Percentiles rank a stretch among this genome's conserved stretches.
Evolutionary conservation across 2,888 invertebrate genomes (phyloP).

Genomic region (Trileptium ribeirensis): DNA sequence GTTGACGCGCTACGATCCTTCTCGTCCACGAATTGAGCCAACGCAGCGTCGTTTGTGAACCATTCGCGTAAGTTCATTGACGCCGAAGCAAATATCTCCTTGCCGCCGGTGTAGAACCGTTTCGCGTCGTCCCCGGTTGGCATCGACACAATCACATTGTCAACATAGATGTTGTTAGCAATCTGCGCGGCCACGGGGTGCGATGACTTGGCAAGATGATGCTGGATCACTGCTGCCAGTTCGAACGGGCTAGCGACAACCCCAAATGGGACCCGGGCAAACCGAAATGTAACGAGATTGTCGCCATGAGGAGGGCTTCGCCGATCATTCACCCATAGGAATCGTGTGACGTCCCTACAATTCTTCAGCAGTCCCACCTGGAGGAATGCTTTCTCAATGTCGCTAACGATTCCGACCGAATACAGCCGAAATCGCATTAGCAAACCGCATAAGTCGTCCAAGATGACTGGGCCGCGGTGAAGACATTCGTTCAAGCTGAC

Average conservation of each 20-base stretch:
- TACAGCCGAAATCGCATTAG: conserved; percentile 30
- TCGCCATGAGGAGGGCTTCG: neutral
- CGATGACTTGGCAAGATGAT: neutral
- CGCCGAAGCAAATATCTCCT: conserved; percentile 19
- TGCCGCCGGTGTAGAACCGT: no score
- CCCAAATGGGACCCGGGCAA: conserved; percentile 37
- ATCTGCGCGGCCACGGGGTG: conserved; percentile 13
- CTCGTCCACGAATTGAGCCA: neutral
- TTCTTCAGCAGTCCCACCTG: conserved; percentile 18
- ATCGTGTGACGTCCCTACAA: conserved; percentile 29
- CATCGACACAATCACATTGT: neutral
- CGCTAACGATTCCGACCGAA: conserved; percentile 26
- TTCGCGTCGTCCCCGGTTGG: no score
- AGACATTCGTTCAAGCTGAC: conserved; percentile 36
- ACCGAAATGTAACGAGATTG: conserved; percentile 34
- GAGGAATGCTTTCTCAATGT: conserved; percentile 28
- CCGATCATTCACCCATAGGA: conserved; percentile 29
- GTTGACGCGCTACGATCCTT: neutral
- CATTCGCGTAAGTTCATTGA: conserved; percentile 25
- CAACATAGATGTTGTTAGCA: conserved; percentile 30
- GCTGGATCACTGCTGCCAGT: conserved; percentile 10
- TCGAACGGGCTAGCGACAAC: conserved; percentile 29
- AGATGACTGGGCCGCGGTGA: no score
- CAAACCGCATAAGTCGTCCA: conserved; percentile 24
- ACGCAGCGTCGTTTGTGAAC: neutral